A percentile compares a stretch with the other conserved stretches of the same genome.
These are phyloP conservation scores for Sesia bembeciformis DNA, from an alignment of 2,888 invertebrate genomes.

Conservation along the genomic window DNA sequence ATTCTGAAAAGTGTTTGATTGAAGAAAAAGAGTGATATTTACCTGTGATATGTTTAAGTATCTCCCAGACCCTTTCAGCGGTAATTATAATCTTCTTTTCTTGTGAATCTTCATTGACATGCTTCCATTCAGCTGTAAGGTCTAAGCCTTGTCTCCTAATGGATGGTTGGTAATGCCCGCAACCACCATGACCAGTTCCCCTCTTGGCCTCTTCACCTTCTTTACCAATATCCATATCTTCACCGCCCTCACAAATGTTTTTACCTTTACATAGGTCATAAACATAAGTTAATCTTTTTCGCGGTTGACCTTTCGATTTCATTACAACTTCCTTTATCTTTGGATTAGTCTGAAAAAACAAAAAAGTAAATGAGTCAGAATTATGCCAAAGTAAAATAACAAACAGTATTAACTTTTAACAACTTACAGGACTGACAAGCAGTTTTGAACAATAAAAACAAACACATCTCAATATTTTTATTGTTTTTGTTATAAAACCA, in stretches of 20 bases:
- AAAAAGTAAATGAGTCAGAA: background rate
- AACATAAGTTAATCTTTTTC: conserved; percentile 94
- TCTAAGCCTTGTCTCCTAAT: conserved; percentile 93
- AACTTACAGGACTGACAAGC: conserved; percentile 92
- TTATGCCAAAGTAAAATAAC: no score
- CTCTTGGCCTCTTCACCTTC: conserved; percentile 79
- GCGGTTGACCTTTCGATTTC: conserved; percentile 97
- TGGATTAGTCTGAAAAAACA: conserved; percentile 81
- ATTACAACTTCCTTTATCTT: conserved; percentile 95
- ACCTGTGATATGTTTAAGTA: conserved; percentile 92
- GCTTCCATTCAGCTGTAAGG: conserved; percentile 98
- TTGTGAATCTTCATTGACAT: conserved; percentile 98
- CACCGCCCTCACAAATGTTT: conserved; percentile 98
- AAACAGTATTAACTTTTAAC: background rate
- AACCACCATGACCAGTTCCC: conserved; percentile 90
- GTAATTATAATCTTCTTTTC: conserved; percentile 95
- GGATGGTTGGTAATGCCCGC: conserved; percentile 97
- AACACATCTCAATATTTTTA: conserved; percentile 98
- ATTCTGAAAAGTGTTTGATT: background rate
- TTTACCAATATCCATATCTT: conserved; percentile 95
- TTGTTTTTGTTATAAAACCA: conserved; percentile 97
- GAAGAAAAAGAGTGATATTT: background rate
- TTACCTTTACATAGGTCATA: conserved; percentile 99
- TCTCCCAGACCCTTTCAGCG: conserved; percentile 98
- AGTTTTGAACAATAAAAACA: conserved; percentile 99